Percentiles rank a stretch among this genome's conserved stretches.
phyloP scores from a whole-genome alignment of 2,113 vertebrate species.

The Thalassoma bifasciatum region DNA sequence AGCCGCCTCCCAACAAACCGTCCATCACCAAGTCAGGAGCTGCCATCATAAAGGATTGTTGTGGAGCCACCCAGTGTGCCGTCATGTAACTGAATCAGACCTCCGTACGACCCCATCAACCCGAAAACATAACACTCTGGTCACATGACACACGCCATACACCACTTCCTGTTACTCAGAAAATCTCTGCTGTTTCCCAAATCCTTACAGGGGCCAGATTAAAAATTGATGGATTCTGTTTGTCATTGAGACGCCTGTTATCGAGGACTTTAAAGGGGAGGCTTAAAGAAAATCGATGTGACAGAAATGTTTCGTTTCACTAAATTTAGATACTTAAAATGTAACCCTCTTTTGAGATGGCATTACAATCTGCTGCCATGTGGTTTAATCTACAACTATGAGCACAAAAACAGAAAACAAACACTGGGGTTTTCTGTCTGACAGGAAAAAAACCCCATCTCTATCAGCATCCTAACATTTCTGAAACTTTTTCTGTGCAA shows the following conservation, averaged over 20 bases:
- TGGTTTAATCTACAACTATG: slow-evolving; percentile 27
- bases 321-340: slow-evolving; percentile 3
- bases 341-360: slow-evolving; percentile 19
- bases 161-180: slow-evolving; percentile 50
- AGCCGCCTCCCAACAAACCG: slow-evolving; percentile 92
- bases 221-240: slow-evolving; percentile 28
- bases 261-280: neutral
- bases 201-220: slow-evolving; percentile 22
- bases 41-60: slow-evolving; percentile 97
- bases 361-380: slow-evolving; percentile 1
- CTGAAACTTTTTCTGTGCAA: neutral
- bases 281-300: neutral
- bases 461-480: neutral
- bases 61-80: slow-evolving; percentile 92
- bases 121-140: slow-evolving; percentile 7
- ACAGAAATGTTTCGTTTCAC: neutral
- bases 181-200: slow-evolving; percentile 19
- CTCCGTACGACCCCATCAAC: neutral
- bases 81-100: slow-evolving; percentile 88
- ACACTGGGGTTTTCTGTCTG: slow-evolving; percentile 34
- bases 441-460: slow-evolving; percentile 19
- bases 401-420: slow-evolving; percentile 49
- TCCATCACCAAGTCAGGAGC: slow-evolving; percentile 91
- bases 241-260: neutral
- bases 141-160: slow-evolving; percentile 38